phyloP scores from a whole-genome alignment of 2,797 vertebrate genomes.

The Syngnathus acus region DNA sequence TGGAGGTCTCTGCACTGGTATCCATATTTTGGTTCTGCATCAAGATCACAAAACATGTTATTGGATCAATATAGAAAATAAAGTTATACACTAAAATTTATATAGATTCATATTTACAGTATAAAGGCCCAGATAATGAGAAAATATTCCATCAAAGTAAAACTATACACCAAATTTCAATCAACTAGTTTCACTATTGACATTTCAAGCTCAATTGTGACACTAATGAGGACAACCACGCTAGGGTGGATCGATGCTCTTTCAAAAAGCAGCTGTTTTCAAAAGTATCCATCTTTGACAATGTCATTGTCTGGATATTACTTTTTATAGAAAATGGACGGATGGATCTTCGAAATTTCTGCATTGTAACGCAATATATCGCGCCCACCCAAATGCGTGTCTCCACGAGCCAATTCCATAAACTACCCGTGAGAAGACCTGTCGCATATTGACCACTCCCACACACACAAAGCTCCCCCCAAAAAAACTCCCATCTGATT shows the following conservation, averaged over 20 bases:
- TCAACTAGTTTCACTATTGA: too few species aligned
- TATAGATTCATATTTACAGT: too few species aligned
- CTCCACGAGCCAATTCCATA: constrained; percentile 17
- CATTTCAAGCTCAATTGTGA: too few species aligned
- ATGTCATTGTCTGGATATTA: constrained; percentile 46
- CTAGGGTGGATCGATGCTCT: constrained; percentile 14
- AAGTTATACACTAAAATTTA: too few species aligned
- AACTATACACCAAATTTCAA: too few species aligned
- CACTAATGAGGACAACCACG: too few species aligned
- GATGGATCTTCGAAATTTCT: constrained; percentile 9
- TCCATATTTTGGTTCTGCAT: background rate
- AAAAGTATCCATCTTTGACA: constrained; percentile 46
- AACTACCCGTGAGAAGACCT: constrained; percentile 9
- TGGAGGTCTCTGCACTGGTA: too few species aligned
- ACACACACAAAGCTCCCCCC: too few species aligned
- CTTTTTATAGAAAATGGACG: constrained; percentile 21
- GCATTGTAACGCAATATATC: constrained; percentile 15
- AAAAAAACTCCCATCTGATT: constrained; percentile 54
- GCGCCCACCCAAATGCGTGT: constrained; percentile 6
- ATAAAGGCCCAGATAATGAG: too few species aligned
- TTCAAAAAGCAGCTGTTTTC: constrained; percentile 53
- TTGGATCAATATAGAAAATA: background rate
- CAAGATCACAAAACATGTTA: constrained; percentile 8
- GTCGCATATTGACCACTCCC: constrained; percentile 24
- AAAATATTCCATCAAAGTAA: too few species aligned